Evolutionary conservation across 1,140 invertebrate genomes (phyloP).

Genomic region (Ephestia elutella): DNA sequence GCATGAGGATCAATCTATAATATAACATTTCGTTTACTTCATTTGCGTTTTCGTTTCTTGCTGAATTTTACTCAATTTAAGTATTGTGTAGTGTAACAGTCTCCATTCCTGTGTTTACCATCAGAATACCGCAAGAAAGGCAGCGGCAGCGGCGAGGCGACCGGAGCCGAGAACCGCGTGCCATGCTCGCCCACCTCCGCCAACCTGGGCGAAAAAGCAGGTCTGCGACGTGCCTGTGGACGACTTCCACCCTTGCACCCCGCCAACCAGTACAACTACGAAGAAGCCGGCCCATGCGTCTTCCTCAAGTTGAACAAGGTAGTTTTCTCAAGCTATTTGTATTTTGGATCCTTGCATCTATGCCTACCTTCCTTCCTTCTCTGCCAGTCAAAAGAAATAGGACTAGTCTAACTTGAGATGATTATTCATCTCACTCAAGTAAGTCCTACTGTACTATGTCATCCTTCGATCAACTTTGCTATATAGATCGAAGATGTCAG

Average conservation of each 20-base stretch:
- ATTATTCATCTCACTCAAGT: too few relatives aligned
- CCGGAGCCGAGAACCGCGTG: constrained; percentile 65
- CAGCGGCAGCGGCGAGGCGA: constrained; percentile 45
- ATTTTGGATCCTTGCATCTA: too few relatives aligned
- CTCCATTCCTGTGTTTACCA: neutral
- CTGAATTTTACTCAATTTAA: too few relatives aligned
- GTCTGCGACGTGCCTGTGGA: constrained; percentile 75
- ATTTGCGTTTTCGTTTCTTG: too few relatives aligned
- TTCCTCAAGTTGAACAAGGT: constrained; percentile 90
- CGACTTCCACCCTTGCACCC: constrained; percentile 80
- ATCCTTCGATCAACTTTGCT: too few relatives aligned
- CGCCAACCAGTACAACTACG: constrained; percentile 85
- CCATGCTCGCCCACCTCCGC: constrained; percentile 73
- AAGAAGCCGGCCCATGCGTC: constrained; percentile 85
- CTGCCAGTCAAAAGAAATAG: too few relatives aligned
- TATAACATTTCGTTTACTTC: too few relatives aligned
- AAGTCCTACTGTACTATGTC: too few relatives aligned
- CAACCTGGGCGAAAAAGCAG: constrained; percentile 62
- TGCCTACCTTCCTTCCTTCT: too few relatives aligned
- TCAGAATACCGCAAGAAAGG: constrained; percentile 65
- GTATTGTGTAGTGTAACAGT: neutral
- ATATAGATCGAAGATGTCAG: too few relatives aligned
- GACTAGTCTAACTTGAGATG: too few relatives aligned
- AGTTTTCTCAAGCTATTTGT: neutral
- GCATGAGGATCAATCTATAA: too few relatives aligned